Percentiles rank a stretch among this genome's conserved stretches.
Conservation (phyloP, 2,797 vertebrate genomes). For the Lophius americanus region DNA sequence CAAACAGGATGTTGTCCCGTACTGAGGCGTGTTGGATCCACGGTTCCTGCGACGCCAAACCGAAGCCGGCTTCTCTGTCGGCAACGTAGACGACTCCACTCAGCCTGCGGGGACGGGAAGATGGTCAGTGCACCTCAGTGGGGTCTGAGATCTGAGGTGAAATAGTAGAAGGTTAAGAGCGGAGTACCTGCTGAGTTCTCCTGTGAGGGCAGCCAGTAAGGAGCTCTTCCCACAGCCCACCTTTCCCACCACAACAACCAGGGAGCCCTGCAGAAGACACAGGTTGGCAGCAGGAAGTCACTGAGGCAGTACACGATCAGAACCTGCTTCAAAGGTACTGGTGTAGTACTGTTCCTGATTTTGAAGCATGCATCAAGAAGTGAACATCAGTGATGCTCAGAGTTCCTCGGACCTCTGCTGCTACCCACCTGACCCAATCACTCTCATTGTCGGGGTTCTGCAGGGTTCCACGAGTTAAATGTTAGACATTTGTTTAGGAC, state of each 20-base stretch:
- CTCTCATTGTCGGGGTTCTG: too few species aligned
- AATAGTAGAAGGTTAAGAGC: neutral
- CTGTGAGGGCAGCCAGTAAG: constrained; percentile 89
- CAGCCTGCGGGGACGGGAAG: constrained; percentile 49
- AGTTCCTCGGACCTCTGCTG: too few species aligned
- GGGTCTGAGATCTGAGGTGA: neutral
- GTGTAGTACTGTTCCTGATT: too few species aligned
- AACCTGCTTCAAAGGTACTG: too few species aligned
- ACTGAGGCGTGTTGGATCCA: constrained; percentile 96
- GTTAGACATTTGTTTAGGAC: too few species aligned
- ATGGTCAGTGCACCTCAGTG: neutral
- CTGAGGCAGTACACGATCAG: too few species aligned
- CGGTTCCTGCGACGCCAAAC: constrained; percentile 90
- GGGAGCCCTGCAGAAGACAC: constrained; percentile 81
- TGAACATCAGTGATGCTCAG: too few species aligned
- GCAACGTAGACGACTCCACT: constrained; percentile 82
- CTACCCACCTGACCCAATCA: too few species aligned
- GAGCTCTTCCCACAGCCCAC: constrained; percentile 97
- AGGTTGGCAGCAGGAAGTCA: neutral
- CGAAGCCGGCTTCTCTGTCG: constrained; percentile 87
- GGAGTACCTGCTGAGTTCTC: constrained; percentile 91
- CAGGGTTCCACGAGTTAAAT: too few species aligned
- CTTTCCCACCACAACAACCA: constrained; percentile 92
- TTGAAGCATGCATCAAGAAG: too few species aligned
- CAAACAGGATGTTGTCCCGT: constrained; percentile 94